Evolutionary conservation across 2,797 vertebrate species (phyloP), one percentile per base, ranked within the genome.

Genomic region (Paguma larvata): DNA sequence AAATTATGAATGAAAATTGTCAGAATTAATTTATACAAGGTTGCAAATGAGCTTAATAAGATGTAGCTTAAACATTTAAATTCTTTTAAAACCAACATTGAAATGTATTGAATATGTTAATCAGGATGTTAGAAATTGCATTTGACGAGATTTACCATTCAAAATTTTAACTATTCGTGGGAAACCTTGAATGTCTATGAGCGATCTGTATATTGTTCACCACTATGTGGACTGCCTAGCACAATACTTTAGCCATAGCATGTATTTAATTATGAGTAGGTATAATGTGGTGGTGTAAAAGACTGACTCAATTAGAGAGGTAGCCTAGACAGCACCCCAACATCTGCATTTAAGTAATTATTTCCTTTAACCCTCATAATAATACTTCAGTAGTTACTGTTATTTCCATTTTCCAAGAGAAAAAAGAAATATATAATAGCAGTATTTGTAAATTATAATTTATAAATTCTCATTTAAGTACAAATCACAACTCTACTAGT

Each of bases 41-140:
- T 82, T 92, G 48, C 32, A 97, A 96, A 94, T 94, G 5, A 88
- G 12, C 30, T 91, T 89, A 92, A 53, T 89, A 89, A 88, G 95
- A 63, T 59, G 1, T n/a, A 48, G 68, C 91, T 93, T 80, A 90
- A 65, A 16, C 0, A 11, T 68, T 88, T 85, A 85, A 86, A 56
- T 16, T 51, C 1, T 86, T 94, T 65, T 18, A 48, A 12, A 51
- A 68, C 91, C 46, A 59, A 34, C 46, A 77, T 5, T 86, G 21
- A 41, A 91, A 92, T 90, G n/a, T 16, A 51, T 86, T 91, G 14
- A 86, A 44, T 97, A 85, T 80, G 9, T 32, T 95, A 85, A 90
- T 94, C 6, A 85, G 7, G 34, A 41, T 4, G 68, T 85, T 88
- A 77, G n/a, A 92, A 84, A 91, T 80, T 89, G 44, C 95, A 59